Conservation (phyloP, 1,140 invertebrate genomes). For the Scaptomyza hsui region DNA sequence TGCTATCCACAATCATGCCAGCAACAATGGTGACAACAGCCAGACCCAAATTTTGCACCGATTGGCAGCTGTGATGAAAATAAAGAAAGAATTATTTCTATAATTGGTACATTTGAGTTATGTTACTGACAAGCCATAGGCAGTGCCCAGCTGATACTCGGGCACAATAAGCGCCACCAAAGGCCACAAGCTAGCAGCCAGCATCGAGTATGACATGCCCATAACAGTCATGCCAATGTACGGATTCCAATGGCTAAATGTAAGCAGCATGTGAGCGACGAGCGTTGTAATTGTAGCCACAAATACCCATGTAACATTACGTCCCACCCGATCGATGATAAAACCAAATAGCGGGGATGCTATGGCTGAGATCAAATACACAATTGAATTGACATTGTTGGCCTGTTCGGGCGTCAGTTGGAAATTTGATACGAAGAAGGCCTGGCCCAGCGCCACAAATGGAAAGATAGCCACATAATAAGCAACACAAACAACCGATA, state of each 20-base stretch:
- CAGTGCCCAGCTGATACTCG: constrained; percentile 96
- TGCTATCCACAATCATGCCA: constrained; percentile 93
- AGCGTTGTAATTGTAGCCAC: constrained; percentile 91
- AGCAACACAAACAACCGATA: constrained; percentile 94
- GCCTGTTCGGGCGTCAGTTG: constrained; percentile 89
- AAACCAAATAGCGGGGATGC: constrained; percentile 96
- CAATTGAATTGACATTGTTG: constrained; percentile 93
- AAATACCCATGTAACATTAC: constrained; percentile 96
- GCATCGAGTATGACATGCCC: constrained; percentile 95
- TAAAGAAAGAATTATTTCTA: background rate
- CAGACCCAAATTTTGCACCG: constrained; percentile 97
- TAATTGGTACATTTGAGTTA: background rate
- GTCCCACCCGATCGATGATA: constrained; percentile 94
- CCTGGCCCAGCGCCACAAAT: constrained; percentile 97
- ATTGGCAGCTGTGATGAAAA: constrained; percentile 88
- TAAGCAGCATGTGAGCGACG: constrained; percentile 91
- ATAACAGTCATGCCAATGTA: constrained; percentile 94
- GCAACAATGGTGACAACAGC: constrained; percentile 93
- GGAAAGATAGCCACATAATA: constrained; percentile 99
- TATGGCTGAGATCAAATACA: constrained; percentile 95
- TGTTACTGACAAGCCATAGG: constrained; percentile 92
- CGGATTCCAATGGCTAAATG: constrained; percentile 94
- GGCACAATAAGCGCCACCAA: constrained; percentile 96
- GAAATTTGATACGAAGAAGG: constrained; percentile 95
- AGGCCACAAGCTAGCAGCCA: constrained; percentile 98